Base-by-base conservation (phyloP, 2,888 invertebrate species). In the Melanostoma scalare region DNA sequence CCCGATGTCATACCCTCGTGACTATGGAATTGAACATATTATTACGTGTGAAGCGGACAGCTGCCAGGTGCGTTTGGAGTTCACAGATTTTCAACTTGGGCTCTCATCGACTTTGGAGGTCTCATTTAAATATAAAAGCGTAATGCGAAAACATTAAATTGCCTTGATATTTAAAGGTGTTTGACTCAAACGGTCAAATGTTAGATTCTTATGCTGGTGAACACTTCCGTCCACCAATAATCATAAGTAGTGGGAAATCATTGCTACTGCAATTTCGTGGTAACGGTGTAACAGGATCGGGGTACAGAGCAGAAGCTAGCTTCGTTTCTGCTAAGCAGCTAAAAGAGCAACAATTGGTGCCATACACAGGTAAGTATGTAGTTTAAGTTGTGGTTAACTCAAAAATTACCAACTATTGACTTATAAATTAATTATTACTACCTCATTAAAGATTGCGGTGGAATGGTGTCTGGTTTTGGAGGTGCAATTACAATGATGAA, bases 401-500 rank as follows among this genome's bases (percentile, higher is more conserved):
- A 2, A 8, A 5, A 10, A 9, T 10, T 3, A 4, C 5, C 10
- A 4, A 8, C 9, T 10, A 46, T 8, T 44, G 5, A 42, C 0
- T 38, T 56, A 48, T 6, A 36, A 55, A 3, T 36, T 10, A 38
- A 6, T 58, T 36, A 33, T 2, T 3, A n/a, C 6, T 38, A 31
- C 2, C 20, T 20, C 20, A 20, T 20, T 53, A 86, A 89, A 92
- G 94, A 94, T 89, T 95, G 95, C 87, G 95, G 95, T 33, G 95
- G 95, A 56, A 93, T 93, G 89, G 95, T 95, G 1, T 93, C 94
- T 80, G 94, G 94, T 86, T 92, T 94, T 9, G 95, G 95, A 2
- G 95, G 95, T 0, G 93, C 94, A 9, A 95, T 95, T 63, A 95
- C 95, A 2, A 95, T 95, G 95, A 94, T 95, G 93, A 93, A 95